Evolutionary conservation across 2,888 invertebrate genomes (phyloP), one percentile per base, ranked within the genome.

Genomic region (Anthrax anthrax): DNA sequence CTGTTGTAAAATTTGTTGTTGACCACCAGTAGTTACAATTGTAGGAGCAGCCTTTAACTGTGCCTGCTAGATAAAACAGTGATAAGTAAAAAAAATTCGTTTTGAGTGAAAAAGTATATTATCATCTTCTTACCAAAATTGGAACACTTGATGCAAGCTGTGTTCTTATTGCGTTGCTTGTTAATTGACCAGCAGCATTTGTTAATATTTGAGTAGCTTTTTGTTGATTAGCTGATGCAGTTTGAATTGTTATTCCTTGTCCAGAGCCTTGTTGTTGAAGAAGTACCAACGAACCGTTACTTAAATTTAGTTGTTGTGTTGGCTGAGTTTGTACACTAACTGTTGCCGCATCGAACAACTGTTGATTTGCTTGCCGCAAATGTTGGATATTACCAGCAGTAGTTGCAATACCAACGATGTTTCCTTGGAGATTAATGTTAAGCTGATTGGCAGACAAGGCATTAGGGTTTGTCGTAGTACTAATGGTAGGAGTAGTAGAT

Each of bases 121-220:
- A 14, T 10, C 18, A 19, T n/a, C 37, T 13, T 51, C 74, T 72
- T 63, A 83, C 83, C 73, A 84, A 67, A 57, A 83, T 81, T 44
- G 84, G 81, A 58, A 83, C 75, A 63, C 58, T 63, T 27, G 66
- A 62, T 49, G 62, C 62, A 37, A 67, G 55, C 53, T 67, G 66
- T 38, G 62, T 60, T 47, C 66, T 58, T 46, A 67, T 53, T 36
- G 65, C 62, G 12, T 38, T 48, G 10, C 39, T 42, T 2, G 40
- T 42, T 48, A 74, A 71, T 51, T 75, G 62, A 43, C 67, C 59
- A 49, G 71, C 67, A 50, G 71, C 68, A 39, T 70, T 50, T 37
- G 56, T 55, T 43, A 59, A 46, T 41, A 57, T 54, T 34, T 58
- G 54, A 52, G 59, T 60, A 32, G 56, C 42, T 49, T 60, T 60